Base-by-base conservation (phyloP, 2,888 invertebrate species). In the Hartigia nigra region DNA sequence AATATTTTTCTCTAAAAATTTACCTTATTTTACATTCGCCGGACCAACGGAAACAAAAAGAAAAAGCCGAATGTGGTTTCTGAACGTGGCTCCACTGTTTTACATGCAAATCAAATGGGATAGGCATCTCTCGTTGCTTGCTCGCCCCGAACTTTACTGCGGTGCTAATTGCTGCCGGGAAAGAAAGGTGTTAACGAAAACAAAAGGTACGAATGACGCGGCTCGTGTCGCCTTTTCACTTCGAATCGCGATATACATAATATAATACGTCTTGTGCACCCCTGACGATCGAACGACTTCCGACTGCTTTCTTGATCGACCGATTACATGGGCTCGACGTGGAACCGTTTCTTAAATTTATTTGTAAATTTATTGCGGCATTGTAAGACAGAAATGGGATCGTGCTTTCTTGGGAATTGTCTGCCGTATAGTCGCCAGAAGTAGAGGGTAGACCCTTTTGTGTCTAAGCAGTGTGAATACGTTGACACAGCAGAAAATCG, bases 181-280 rank as follows among this genome's bases (percentile, higher is more conserved):
- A 84, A 83, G 86, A 84, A 85, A 90, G 88, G 90, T 90, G 90
- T 86, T 90, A 90, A 90, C 86, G 83, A 86, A 87, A 86, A 87
- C 84, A 84, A 86, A 86, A 83, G 85, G 34, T 14, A 72, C 32
- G 72, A 72, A 72, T 55, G 55, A 55, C 55, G 55, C 55, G 55
- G 23, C 55, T 55, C 55, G 55, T 55, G 55, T 55, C 23, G 55
- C 55, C 55, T 55, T 55, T 55, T 55, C 23, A 55, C 55, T 55
- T 55, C 55, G 55, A 5, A 55, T 9, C 55, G 55, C 55, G 55
- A 55, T 55, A 55, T 23, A 55, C 55, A 55, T 55, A 55, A 55
- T 23, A 55, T 23, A 55, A 55, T 23, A 55, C 55, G 55, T 23
- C 55, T 55, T 55, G 55, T 55, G 55, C 55, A 23, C 23, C 55